Percentiles rank a stretch among this genome's conserved stretches.
phyloP scores from a whole-genome alignment of 1,140 invertebrate species.

The Halyomorpha halys region DNA sequence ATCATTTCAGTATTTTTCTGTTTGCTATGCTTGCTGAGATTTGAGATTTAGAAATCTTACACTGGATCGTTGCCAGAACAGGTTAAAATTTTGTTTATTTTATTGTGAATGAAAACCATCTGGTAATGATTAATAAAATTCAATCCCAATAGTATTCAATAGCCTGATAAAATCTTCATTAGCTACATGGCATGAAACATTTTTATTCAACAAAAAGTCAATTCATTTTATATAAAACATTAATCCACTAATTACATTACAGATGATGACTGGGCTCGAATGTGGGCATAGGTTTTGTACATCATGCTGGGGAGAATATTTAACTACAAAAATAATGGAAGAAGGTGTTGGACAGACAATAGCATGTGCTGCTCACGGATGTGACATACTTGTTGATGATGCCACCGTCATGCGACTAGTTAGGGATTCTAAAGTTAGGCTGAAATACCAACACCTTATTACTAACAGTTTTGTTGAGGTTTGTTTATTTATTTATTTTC shows the following conservation, averaged over 20 bases:
- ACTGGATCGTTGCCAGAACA: too few relatives aligned
- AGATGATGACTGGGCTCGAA: constrained; percentile 93
- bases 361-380: constrained; percentile 84
- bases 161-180: too few relatives aligned
- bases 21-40: too few relatives aligned
- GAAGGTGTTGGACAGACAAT: constrained; percentile 94
- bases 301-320: constrained; percentile 91
- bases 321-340: constrained; percentile 96
- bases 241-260: constrained; percentile 33
- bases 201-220: too few relatives aligned
- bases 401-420: constrained; percentile 89
- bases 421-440: constrained; percentile 80
- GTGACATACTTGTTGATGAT: constrained; percentile 93
- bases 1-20: too few relatives aligned
- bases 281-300: constrained; percentile 95
- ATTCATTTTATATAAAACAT: not conserved
- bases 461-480: constrained; percentile 98
- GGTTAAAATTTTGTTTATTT: too few relatives aligned
- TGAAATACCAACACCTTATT: constrained; percentile 96
- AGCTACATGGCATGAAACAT: too few relatives aligned
- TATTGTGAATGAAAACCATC: too few relatives aligned
- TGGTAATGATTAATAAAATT: too few relatives aligned
- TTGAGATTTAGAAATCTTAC: too few relatives aligned
- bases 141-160: too few relatives aligned
- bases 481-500: not conserved